Conservation (phyloP, 2,888 invertebrate species). For the Euphydryas editha region DNA sequence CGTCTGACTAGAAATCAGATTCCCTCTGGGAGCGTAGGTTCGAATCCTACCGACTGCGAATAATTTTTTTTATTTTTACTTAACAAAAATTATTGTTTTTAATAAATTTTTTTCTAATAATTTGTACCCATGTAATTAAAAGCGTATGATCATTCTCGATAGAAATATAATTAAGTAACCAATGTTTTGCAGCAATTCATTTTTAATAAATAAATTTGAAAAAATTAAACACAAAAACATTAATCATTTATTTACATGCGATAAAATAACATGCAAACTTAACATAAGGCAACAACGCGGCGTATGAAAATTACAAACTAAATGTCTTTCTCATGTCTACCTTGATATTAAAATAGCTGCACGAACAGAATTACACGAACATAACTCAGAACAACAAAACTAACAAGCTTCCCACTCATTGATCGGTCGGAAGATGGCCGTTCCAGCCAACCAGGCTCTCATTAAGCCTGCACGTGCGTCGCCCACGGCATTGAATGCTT, state of each 20-base stretch:
- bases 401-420: slow-evolving; percentile 57
- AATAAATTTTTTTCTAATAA: too few relatives aligned
- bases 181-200: too few relatives aligned
- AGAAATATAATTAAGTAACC: too few relatives aligned
- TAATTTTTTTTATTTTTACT: slow-evolving; percentile 46
- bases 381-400: slow-evolving; percentile 53
- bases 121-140: too few relatives aligned
- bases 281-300: slow-evolving; percentile 29
- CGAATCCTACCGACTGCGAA: slow-evolving; percentile 94
- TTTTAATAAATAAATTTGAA: neutral
- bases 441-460: slow-evolving; percentile 55
- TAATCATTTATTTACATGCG: slow-evolving; percentile 15
- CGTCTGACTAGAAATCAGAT: slow-evolving; percentile 95
- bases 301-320: slow-evolving; percentile 41
- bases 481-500: slow-evolving; percentile 59
- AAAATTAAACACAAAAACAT: neutral
- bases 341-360: slow-evolving; percentile 39
- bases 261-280: slow-evolving; percentile 26
- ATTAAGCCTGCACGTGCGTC: slow-evolving; percentile 76
- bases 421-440: slow-evolving; percentile 69
- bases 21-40: slow-evolving; percentile 96
- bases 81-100: neutral
- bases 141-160: too few relatives aligned
- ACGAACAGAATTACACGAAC: slow-evolving; percentile 39
- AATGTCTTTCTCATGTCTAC: slow-evolving; percentile 37